These are phyloP conservation scores for Platyrinchus mystaceus DNA, from an alignment of 2,797 vertebrate genomes.

Conservation along the genomic window DNA sequence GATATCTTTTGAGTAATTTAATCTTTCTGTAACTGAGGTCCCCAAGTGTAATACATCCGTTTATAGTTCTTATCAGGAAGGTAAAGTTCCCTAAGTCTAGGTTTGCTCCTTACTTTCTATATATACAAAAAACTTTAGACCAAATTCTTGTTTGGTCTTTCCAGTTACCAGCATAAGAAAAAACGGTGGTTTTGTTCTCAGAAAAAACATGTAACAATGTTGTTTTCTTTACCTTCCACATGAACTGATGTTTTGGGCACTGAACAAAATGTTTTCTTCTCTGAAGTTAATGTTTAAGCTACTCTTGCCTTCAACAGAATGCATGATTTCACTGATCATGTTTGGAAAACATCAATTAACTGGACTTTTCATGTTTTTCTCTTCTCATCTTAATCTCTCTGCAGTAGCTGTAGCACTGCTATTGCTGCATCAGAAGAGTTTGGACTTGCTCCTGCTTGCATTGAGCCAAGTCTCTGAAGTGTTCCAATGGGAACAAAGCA, in stretches of 20 bases:
- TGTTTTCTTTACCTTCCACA: background rate
- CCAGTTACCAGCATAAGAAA: background rate
- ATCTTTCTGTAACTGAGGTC: background rate
- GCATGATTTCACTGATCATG: background rate
- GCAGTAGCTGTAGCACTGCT: background rate
- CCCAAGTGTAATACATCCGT: background rate
- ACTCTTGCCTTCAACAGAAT: background rate
- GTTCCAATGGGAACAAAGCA: background rate
- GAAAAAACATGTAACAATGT: background rate
- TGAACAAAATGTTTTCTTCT: background rate
- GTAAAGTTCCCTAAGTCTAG: background rate
- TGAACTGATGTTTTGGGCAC: background rate
- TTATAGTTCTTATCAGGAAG: background rate
- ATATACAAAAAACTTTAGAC: background rate
- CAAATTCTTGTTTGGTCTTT: background rate
- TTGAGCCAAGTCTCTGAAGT: background rate
- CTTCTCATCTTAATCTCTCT: background rate
- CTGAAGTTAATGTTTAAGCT: background rate
- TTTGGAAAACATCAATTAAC: constrained; percentile 5
- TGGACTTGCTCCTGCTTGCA: background rate
- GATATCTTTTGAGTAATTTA: background rate
- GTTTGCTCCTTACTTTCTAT: background rate
- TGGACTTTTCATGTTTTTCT: background rate
- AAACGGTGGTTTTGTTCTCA: background rate
- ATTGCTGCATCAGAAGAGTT: background rate